Conservation (phyloP, 1,140 invertebrate species). For the Pogonus chalceus region DNA sequence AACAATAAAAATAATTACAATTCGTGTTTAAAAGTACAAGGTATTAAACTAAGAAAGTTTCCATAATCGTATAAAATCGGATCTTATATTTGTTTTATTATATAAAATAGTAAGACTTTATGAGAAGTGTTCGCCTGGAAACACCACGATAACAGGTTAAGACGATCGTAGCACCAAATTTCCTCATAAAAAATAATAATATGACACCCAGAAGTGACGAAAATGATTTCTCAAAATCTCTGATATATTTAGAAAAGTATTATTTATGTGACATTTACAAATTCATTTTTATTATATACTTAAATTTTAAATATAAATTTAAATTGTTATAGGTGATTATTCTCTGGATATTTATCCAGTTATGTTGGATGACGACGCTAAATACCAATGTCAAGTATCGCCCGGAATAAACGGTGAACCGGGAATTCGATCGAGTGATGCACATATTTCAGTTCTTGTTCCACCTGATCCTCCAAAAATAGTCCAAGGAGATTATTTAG, state of each 20-base stretch:
- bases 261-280: not conserved
- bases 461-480: slow-evolving; percentile 84
- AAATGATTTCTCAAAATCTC: not conserved
- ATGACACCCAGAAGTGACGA: not conserved
- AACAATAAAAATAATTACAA: too few relatives aligned
- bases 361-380: slow-evolving; percentile 80
- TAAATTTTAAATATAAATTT: not conserved
- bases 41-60: too few relatives aligned
- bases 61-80: too few relatives aligned
- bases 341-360: slow-evolving; percentile 79
- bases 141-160: not conserved
- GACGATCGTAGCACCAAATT: not conserved
- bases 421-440: slow-evolving; percentile 71
- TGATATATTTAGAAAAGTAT: slow-evolving; percentile 1
- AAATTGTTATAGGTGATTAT: slow-evolving; percentile 64
- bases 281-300: not conserved
- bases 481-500: slow-evolving; percentile 67
- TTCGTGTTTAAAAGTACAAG: too few relatives aligned
- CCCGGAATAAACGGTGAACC: slow-evolving; percentile 58
- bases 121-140: not conserved
- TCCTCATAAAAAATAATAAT: slow-evolving; percentile 4
- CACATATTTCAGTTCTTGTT: slow-evolving; percentile 74
- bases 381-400: slow-evolving; percentile 82
- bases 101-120: too few relatives aligned
- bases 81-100: too few relatives aligned